Evolutionary conservation across 2,888 invertebrate genomes (phyloP), one percentile per base, ranked within the genome.

Genomic region (Ypsolopha sequella): DNA sequence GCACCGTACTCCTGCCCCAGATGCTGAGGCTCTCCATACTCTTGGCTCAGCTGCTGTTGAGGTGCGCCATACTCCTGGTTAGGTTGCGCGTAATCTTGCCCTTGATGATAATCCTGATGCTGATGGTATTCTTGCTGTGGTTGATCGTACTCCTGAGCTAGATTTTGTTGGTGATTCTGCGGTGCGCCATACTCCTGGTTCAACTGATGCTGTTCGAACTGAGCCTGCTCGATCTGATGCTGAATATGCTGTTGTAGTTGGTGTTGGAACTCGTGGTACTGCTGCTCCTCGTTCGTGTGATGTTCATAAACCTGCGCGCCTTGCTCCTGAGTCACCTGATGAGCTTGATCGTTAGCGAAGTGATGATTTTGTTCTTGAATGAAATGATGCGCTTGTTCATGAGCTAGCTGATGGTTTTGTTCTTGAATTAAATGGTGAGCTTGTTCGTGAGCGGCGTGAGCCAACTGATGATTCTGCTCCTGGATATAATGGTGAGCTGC

Each of bases 171-270:
- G 9, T 38, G 39, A 41, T 47, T 36, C 3, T 44, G 35, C 36
- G 51, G 51, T 6, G 39, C 10, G 24, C 50, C 39, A 24, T 52
- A 47, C 10, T 39, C 11, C 1, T 36, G 50, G n/a, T 50, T 38
- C 7, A 8, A 43, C 34, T 51, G 41, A 11, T 65, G 54, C 48
- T 72, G 70, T 35, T 72, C 68, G 54, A 66, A 68, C 51, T 73
- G 74, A 13, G 74, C 73, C 52, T 81, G 81, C 7, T 81, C 80
- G 7, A 81, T 61, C 54, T 85, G 82, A 43, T 82, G 81, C 50
- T 84, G 81, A 7, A 79, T 73, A 52, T 82, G 80, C 43, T 80
- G 76, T 52, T 82, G 79, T 48, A 80, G 56, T 51, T 84, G 80
- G 41, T 77, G 68, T n/a, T 46, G 35, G 8, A 36, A 39, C 10